Evolutionary conservation across 2,113 vertebrate species (phyloP).

Genomic region (Apistogramma diplotaenia): DNA sequence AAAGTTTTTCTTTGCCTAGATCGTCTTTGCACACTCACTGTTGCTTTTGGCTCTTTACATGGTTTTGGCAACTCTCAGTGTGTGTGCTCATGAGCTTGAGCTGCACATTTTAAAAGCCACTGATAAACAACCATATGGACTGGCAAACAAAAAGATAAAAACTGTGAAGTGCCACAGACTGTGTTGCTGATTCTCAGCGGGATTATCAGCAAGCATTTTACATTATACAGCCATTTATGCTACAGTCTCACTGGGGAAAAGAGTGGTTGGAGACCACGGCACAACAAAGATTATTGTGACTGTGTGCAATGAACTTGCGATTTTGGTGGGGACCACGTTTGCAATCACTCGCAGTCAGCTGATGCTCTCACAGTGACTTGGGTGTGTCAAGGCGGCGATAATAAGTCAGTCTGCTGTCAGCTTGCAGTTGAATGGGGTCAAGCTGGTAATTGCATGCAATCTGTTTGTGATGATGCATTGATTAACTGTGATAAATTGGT

Average conservation of each 20-base stretch:
- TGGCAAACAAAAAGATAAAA: not conserved
- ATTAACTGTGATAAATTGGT: no score
- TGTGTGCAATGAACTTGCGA: not conserved
- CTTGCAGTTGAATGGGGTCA: not conserved
- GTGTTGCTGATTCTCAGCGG: not conserved
- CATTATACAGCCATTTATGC: not conserved
- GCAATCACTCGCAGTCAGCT: not conserved
- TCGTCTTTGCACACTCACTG: not conserved
- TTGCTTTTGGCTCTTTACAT: not conserved
- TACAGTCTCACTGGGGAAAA: not conserved
- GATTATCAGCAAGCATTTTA: not conserved
- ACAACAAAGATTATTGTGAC: not conserved
- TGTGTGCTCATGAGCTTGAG: not conserved
- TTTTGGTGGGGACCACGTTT: not conserved
- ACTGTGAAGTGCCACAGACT: not conserved
- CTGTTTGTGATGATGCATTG: no score
- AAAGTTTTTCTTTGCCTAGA: not conserved
- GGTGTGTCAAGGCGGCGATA: rapidly evolving
- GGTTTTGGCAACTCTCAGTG: not conserved
- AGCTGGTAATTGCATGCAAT: not conserved
- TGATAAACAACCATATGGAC: not conserved
- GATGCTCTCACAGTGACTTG: not conserved
- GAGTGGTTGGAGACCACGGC: not conserved
- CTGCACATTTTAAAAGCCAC: not conserved
- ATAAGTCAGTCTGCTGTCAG: not conserved